phyloP scores from a whole-genome alignment of 2,888 invertebrate species.

The Rutpela maculata region DNA sequence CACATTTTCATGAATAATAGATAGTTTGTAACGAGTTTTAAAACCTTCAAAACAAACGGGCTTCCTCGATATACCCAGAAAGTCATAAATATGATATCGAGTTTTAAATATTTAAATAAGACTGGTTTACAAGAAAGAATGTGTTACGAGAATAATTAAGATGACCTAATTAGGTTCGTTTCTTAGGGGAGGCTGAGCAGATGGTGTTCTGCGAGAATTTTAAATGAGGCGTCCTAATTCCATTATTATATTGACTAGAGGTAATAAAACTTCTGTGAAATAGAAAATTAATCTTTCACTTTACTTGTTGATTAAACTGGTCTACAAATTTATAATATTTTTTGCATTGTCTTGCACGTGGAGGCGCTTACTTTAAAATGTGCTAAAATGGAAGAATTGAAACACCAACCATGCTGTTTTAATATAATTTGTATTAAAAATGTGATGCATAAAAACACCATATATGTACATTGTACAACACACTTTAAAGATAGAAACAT shows the following conservation, averaged over 20 bases:
- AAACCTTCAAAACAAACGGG: conserved; percentile 20
- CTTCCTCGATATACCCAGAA: not conserved
- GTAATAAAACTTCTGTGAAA: conserved; percentile 22
- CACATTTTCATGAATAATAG: conserved; percentile 32
- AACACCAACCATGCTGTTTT: no score
- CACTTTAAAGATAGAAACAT: no score
- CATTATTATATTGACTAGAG: conserved; percentile 32
- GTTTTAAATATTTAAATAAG: conserved; percentile 38
- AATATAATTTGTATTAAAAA: no score
- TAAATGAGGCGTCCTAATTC: conserved; percentile 38
- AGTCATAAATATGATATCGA: conserved; percentile 35
- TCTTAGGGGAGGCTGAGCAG: conserved; percentile 29
- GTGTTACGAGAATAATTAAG: conserved; percentile 48
- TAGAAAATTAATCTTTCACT: not conserved
- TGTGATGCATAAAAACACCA: no score
- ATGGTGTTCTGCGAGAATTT: conserved; percentile 40
- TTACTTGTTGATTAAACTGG: not conserved
- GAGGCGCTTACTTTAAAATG: no score
- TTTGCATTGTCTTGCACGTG: no score
- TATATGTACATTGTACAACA: no score
- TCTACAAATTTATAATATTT: no score
- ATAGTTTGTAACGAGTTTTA: conserved; percentile 33
- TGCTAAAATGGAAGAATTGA: no score
- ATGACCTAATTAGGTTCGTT: conserved; percentile 48
- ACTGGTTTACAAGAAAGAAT: not conserved